Evolutionary conservation across 2,888 invertebrate species (phyloP), one percentile per base, ranked within the genome.

Genomic region (Ormyrus nitidulus): DNA sequence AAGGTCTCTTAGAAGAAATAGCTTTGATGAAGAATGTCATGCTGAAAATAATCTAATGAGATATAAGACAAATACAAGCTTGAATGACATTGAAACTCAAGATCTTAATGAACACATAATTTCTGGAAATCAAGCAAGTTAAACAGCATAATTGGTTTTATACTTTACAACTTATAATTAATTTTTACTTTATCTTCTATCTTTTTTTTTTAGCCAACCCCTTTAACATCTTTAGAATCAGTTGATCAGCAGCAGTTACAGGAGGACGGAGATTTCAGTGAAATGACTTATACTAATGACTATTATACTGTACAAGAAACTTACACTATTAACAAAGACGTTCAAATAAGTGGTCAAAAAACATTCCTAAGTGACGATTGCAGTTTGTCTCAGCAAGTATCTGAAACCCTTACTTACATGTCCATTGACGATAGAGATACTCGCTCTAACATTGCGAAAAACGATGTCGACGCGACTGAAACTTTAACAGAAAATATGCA

Each of bases 61-160:
- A 79, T 90, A 90, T 81, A 87, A 89, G 84, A 90, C 90, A 5
- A 89, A 88, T 78, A 84, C 83, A 66, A 87, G 87, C 6, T 83
- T 90, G 64, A 86, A 90, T 83, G 88, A 88, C 81, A 88, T 89
- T 11, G 89, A 89, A 58, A 83, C 83, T 46, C 71, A 79, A 62
- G 74, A 81, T 58, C 6, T 69, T 46, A 66, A 74, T 49, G 74
- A 80, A n/a, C 71, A 77, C 34, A 66, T 62, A 2, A 34, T 72
- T 44, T 11, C 65, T 9, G 70, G 68, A 61, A 77, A 75, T 44
- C 75, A 68, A 34, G 78, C 75, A 53, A 56, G 61, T 64, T 34
- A 34, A 34, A 34, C 4, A 34, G 34, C 34, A 34, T 34, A 34
- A 34, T 34, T 34, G 34, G 34, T 34, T 34, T 34, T 34, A 34